phyloP scores from a whole-genome alignment of 2,797 vertebrate species.

The Australoheros facetus region DNA sequence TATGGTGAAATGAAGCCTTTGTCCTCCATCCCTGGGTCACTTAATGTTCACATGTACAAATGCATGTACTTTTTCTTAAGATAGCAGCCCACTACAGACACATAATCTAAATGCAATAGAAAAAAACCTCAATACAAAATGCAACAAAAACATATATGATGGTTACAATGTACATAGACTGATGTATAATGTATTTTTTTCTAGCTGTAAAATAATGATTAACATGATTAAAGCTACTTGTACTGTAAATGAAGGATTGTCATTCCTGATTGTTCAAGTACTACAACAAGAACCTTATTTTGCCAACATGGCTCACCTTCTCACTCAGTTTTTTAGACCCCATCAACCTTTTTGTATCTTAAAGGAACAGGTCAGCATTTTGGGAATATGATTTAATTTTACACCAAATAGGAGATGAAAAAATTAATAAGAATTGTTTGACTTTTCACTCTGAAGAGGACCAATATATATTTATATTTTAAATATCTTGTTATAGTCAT shows the following conservation, averaged over 20 bases:
- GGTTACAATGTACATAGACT: conserved; percentile 70
- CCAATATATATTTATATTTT: too few species aligned
- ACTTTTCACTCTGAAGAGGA: neutral
- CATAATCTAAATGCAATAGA: conserved; percentile 50
- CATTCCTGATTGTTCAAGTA: conserved; percentile 64
- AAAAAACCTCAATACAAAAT: conserved; percentile 54
- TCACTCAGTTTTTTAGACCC: neutral
- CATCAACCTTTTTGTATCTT: neutral
- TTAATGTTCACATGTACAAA: conserved; percentile 68
- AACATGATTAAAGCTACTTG: conserved; percentile 62
- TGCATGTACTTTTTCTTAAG: conserved; percentile 62
- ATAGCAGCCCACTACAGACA: conserved; percentile 77
- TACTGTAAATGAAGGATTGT: conserved; percentile 58
- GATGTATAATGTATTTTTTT: conserved; percentile 57
- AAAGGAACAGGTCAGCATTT: neutral
- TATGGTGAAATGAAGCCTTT: conserved; percentile 51
- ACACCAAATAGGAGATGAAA: neutral
- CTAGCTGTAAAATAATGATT: conserved; percentile 62
- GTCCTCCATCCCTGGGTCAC: conserved; percentile 65
- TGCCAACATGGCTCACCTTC: conserved; percentile 3
- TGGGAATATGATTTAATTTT: neutral
- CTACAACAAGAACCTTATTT: conserved; percentile 44
- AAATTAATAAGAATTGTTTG: neutral
- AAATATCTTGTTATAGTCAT: too few species aligned
- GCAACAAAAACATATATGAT: conserved; percentile 70